Evolutionary conservation across 2,888 invertebrate genomes (phyloP).

Genomic region (Athalia cordata): DNA sequence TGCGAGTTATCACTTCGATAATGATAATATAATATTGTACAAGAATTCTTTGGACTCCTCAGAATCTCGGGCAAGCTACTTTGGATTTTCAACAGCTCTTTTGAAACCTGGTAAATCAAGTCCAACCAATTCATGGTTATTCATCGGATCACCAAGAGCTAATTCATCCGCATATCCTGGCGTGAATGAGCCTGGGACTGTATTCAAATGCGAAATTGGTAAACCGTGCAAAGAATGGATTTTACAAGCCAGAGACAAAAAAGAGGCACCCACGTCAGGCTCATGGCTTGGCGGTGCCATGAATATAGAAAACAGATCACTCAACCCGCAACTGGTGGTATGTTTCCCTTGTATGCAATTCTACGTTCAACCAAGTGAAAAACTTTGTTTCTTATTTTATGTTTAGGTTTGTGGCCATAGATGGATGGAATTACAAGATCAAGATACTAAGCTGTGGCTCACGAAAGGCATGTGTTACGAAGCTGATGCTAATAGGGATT

Average conservation of each 20-base stretch:
- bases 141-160: slow-evolving; percentile 66
- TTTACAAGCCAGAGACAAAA: slow-evolving; percentile 19
- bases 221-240: slow-evolving; percentile 57
- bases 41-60: not conserved
- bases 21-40: not conserved
- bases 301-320: slow-evolving; percentile 65
- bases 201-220: slow-evolving; percentile 63
- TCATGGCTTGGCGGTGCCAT: slow-evolving; percentile 72
- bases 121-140: slow-evolving; percentile 55
- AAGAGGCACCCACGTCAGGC: not conserved
- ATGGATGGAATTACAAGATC: slow-evolving; percentile 60
- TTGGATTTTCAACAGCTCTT: slow-evolving; percentile 64
- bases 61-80: slow-evolving; percentile 59
- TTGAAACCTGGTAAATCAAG: slow-evolving; percentile 50
- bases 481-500: slow-evolving; percentile 29
- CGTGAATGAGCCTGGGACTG: slow-evolving; percentile 61
- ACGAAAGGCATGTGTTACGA: slow-evolving; percentile 67
- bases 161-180: slow-evolving; percentile 50
- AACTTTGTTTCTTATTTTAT: slow-evolving; percentile 8
- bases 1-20: not conserved
- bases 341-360: slow-evolving; percentile 46
- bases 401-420: slow-evolving; percentile 72
- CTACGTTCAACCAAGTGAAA: not conserved
- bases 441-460: slow-evolving; percentile 44
- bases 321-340: slow-evolving; percentile 64